These are phyloP conservation scores for Pachycephus smyrnensis DNA, from an alignment of 2,888 invertebrate species.

Conservation along the genomic window DNA sequence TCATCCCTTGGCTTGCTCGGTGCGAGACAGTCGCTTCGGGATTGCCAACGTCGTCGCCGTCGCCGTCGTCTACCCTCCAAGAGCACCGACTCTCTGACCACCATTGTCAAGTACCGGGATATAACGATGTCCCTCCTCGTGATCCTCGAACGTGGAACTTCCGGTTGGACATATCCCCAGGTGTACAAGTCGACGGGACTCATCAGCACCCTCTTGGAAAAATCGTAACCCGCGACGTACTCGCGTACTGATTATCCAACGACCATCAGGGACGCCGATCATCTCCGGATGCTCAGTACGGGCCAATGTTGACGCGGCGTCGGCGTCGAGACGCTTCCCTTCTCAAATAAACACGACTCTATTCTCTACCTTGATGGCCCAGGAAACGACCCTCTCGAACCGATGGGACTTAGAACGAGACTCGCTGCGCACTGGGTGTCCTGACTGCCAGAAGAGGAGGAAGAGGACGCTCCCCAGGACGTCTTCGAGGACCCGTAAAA, in stretches of 20 bases:
- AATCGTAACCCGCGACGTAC: neutral
- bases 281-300: neutral
- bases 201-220: neutral
- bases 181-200: neutral
- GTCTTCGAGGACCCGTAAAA: neutral
- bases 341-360: neutral
- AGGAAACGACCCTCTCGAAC: neutral
- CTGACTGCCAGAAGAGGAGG: neutral
- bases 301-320: neutral
- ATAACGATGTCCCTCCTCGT: neutral
- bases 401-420: neutral
- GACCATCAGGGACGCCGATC: neutral
- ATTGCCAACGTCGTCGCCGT: conserved; percentile 26
- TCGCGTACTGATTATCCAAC: neutral
- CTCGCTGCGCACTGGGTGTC: neutral
- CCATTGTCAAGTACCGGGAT: neutral
- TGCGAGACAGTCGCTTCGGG: conserved; percentile 30
- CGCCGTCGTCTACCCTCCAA: neutral
- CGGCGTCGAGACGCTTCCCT: neutral
- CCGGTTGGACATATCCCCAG: neutral
- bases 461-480: neutral
- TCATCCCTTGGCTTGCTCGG: conserved; percentile 35
- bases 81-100: neutral
- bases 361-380: neutral
- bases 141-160: neutral